Percentiles rank a stretch among this genome's conserved stretches.
Conservation (phyloP, 2,797 vertebrate species). For the Molossus molossus region DNA sequence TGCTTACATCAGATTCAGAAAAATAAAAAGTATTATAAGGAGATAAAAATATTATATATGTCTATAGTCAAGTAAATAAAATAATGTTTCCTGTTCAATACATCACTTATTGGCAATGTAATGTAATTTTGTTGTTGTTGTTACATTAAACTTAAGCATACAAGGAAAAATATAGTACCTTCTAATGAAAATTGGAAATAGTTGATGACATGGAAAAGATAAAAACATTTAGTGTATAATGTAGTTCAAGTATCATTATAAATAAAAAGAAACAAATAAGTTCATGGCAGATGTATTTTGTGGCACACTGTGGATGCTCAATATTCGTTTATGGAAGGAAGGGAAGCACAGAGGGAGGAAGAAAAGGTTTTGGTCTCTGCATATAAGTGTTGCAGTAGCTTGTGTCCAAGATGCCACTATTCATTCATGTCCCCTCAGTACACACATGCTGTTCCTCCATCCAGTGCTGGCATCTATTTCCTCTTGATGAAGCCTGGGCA, state of each 20-base stretch:
- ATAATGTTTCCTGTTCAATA: not conserved
- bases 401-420: not conserved
- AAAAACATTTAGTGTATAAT: not conserved
- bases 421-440: not conserved
- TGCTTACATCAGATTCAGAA: not conserved
- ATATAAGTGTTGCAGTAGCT: not conserved
- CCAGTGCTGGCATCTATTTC: not conserved
- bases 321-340: not conserved
- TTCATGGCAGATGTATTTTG: not conserved
- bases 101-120: not conserved
- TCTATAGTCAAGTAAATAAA: not conserved
- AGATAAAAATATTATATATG: not conserved
- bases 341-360: not conserved
- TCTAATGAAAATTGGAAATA: not conserved
- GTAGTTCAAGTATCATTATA: not conserved
- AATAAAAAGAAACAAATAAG: not conserved
- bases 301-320: not conserved
- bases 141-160: not conserved
- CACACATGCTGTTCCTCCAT: not conserved
- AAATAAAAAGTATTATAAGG: not conserved
- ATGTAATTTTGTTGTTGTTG: not conserved
- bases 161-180: not conserved
- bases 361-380: not conserved
- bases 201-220: not conserved
- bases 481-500: not conserved